A percentile compares a stretch with the other conserved stretches of the same genome.
These are phyloP conservation scores for Catharus minimus DNA, from an alignment of 2,113 vertebrate genomes.

Conservation along the genomic window DNA sequence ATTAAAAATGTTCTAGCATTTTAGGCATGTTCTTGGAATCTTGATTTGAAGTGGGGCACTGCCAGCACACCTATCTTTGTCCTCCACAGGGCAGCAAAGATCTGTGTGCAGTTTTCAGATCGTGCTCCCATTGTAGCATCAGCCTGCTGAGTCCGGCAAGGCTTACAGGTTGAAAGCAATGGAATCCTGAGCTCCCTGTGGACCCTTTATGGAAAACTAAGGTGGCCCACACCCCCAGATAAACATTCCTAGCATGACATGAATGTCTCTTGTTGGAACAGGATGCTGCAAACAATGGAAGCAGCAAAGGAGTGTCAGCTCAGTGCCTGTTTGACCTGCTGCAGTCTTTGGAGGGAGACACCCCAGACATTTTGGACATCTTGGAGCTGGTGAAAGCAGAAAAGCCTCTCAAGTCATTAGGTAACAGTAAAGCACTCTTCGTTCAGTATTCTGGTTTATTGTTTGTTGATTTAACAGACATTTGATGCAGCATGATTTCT, in stretches of 20 bases:
- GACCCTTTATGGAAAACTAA: background rate
- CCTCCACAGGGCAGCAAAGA: background rate
- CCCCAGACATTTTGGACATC: slow-evolving; percentile 89
- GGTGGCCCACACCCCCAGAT: background rate
- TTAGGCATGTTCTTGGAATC: background rate
- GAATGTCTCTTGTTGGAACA: slow-evolving; percentile 26
- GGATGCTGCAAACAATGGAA: slow-evolving; percentile 81
- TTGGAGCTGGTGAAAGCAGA: slow-evolving; percentile 95
- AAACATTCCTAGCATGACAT: background rate
- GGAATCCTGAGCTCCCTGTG: background rate
- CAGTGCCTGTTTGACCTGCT: slow-evolving; percentile 97
- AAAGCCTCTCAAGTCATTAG: slow-evolving; percentile 94
- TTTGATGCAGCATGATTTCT: background rate
- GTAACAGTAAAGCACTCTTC: slow-evolving; percentile 70
- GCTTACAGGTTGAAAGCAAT: background rate
- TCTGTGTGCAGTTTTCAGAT: background rate
- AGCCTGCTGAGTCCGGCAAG: background rate
- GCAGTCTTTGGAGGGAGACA: slow-evolving; percentile 93
- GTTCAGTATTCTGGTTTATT: background rate
- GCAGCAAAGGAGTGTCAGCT: slow-evolving; percentile 92
- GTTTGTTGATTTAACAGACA: background rate
- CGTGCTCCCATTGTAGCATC: background rate
- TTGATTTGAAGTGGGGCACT: background rate
- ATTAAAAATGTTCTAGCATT: background rate
- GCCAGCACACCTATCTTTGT: background rate